Evolutionary conservation across 2,888 invertebrate species (phyloP), one percentile per base, ranked within the genome.

Genomic region (Tachina grossa): DNA sequence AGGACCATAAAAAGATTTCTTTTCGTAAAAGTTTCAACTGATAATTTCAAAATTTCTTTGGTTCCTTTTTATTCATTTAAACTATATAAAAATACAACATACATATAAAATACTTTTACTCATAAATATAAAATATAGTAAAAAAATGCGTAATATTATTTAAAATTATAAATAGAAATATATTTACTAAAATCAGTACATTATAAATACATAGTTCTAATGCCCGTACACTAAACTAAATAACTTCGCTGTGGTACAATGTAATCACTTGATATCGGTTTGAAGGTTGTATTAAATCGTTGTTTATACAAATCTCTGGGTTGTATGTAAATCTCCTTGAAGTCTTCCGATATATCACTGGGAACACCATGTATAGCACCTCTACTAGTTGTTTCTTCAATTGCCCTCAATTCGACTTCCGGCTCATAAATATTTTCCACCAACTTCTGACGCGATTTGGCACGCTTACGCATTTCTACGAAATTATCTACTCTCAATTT

Each of bases 341-440:
- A 90, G 65, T 92, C 91, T 45, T 89, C 90, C 4, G 85, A 75
- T 57, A 87, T 80, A 57, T 85, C 79, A 63, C 84, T 84, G 77
- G 81, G 85, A n/a, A 86, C 88, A 59, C 85, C 85, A 45, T 85
- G 85, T 61, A 85, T 85, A 71, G 76, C 66, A 71, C 68, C 77
- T 69, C 83, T 63, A 0, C 47, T 59, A 6, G 79, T 43, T 43
- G 10, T 80, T 0, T 66, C 86, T 16, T 82, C 86, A 39, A 83
- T 80, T 1, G 86, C 84, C 5, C 90, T 86, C 74, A 89, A 84
- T 59, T 91, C 89, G 16, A 90, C 89, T 83, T 92, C 92, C 0
- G 92, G 89, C 45, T 91, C 91, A 80, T 92, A 92, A 78, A 92
- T 90, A 86, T 92, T 92, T 72, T 92, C 91, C 3, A 92, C 90